phyloP scores from a whole-genome alignment of 2,797 vertebrate species.

The Nannoperca australis region DNA sequence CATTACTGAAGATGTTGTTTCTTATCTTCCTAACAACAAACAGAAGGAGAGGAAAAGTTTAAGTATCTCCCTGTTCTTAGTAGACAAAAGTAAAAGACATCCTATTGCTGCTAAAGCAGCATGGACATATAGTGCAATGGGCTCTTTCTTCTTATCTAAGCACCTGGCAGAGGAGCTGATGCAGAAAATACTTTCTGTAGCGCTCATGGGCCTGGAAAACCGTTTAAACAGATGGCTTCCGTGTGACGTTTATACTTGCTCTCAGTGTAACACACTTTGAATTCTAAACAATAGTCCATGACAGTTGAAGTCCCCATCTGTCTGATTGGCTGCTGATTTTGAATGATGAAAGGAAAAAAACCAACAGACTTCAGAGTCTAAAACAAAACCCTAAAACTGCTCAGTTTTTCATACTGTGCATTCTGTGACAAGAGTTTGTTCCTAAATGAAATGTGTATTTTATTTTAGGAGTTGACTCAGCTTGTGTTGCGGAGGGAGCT shows the following conservation, averaged over 20 bases:
- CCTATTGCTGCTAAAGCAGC: slow-evolving; percentile 6
- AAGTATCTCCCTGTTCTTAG: not conserved
- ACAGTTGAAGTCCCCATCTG: slow-evolving; percentile 31
- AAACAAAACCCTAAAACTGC: slow-evolving; percentile 6
- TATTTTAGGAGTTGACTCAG: slow-evolving; percentile 88
- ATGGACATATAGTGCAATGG: slow-evolving; percentile 4
- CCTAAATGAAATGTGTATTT: slow-evolving; percentile 80
- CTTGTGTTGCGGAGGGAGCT: slow-evolving; percentile 88
- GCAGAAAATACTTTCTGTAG: slow-evolving; percentile 38
- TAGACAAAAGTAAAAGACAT: slow-evolving; percentile 38
- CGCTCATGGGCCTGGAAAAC: slow-evolving; percentile 41
- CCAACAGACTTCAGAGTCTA: not conserved
- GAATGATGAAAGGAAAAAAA: slow-evolving; percentile 8
- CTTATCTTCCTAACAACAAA: slow-evolving; percentile 1
- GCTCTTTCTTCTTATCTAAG: slow-evolving; percentile 47
- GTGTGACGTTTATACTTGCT: slow-evolving; percentile 37
- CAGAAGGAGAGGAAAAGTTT: slow-evolving; percentile 14
- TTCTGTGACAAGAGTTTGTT: slow-evolving; percentile 40
- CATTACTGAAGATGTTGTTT: slow-evolving; percentile 24
- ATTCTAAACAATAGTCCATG: slow-evolving; percentile 45
- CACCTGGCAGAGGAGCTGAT: slow-evolving; percentile 59
- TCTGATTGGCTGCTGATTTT: slow-evolving; percentile 55
- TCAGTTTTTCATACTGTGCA: slow-evolving; percentile 24
- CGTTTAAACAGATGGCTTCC: slow-evolving; percentile 73
- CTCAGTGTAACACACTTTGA: slow-evolving; percentile 39